Evolutionary conservation across 2,888 invertebrate species (phyloP), one percentile per base, ranked within the genome.

Genomic region (Nebria salina): DNA sequence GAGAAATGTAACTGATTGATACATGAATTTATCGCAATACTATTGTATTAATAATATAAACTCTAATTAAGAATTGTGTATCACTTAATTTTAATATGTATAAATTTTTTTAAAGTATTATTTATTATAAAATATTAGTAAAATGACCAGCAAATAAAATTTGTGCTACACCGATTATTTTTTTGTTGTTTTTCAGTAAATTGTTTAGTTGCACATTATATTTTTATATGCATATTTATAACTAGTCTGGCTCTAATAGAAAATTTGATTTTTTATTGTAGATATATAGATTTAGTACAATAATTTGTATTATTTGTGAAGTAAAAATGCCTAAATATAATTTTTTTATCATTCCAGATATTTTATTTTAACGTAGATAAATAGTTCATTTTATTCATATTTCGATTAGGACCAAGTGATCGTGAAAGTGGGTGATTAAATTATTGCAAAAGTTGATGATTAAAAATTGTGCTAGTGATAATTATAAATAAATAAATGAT

Each of bases 71-170:
- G n/a, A 78, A 72, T 64, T 78, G 66, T 79, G 72, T 79, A 79
- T 74, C 79, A 74, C 74, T 66, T 79, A 79, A 73, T 79, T 79
- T 79, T 79, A 79, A 74, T 74, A 74, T 79, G 74, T 79, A 79
- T 65, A 79, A 20, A 74, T 74, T 68, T 41, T 43, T 79, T 79
- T 74, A 79, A 79, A 79, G 79, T 79, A 79, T 79, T 79, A 79
- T 79, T 79, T 79, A 79, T 79, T 79, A 75, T 79, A 68, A 79
- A 74, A 11, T 74, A 65, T 20, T 75, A 75, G 68, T 66, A 74
- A 79, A 68, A 26, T 20, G 20, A 75, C 43, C 74, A 77, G 74
- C 74, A 41, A 79, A 65, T 74, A 79, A 74, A 75, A 25, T 34
- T n/a, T 34, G 15, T 72, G 72, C 72, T 72, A 72, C 72, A 72